A percentile compares a stretch with the other conserved stretches of the same genome.
Conservation (phyloP, 2,797 vertebrate species). For the Paedocypris micromegethes region DNA sequence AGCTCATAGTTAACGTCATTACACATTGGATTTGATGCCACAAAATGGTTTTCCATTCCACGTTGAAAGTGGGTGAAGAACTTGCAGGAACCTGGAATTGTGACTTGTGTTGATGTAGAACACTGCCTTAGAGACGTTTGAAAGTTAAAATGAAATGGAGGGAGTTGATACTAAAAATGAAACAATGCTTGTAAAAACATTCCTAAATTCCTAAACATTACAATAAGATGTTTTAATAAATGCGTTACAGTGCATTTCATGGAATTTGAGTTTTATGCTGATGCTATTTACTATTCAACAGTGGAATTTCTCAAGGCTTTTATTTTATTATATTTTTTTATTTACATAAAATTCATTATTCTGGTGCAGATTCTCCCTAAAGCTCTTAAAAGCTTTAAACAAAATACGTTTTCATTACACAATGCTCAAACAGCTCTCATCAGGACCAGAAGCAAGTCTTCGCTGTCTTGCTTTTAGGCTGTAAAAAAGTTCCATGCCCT, state of each 20-base stretch:
- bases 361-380: conserved; percentile 10
- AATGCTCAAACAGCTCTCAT: conserved; percentile 33
- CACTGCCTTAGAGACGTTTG: conserved; percentile 16
- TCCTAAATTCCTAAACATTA: too few relatives aligned
- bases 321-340: conserved; percentile 11
- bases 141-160: conserved; percentile 4
- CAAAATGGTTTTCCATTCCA: conserved; percentile 15
- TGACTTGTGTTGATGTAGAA: conserved; percentile 17
- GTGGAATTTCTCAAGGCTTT: conserved; percentile 26
- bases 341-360: conserved; percentile 33
- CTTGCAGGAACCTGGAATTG: conserved; percentile 21
- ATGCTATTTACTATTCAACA: conserved; percentile 34
- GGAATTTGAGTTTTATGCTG: conserved; percentile 23
- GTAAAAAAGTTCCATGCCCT: conserved; percentile 22
- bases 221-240: neutral
- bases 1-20: conserved; percentile 41
- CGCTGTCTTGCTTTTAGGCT: conserved; percentile 16
- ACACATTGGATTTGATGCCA: conserved; percentile 44
- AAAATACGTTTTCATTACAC: conserved; percentile 35
- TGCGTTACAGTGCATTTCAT: conserved; percentile 1
- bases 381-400: conserved; percentile 26
- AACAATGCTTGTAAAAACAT: too few relatives aligned
- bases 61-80: conserved; percentile 14
- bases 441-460: conserved; percentile 21
- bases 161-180: neutral